Evolutionary conservation across 2,113 vertebrate species (phyloP).

Genomic region (Rutilus rutilus): DNA sequence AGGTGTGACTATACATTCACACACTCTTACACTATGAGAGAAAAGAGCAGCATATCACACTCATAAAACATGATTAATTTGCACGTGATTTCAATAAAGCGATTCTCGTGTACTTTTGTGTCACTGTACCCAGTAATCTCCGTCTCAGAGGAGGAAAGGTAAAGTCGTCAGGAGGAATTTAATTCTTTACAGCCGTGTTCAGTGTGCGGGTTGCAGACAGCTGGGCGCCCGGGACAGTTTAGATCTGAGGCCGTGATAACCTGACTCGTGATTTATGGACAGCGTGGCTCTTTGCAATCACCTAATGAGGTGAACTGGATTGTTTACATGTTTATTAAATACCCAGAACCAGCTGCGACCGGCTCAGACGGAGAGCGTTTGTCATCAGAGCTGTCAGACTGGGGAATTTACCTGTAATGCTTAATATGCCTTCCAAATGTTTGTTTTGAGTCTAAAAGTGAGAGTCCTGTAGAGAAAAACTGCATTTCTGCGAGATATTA

Average conservation of each 20-base stretch:
- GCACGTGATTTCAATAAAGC: no score
- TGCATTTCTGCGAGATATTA: not conserved
- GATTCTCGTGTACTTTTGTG: no score
- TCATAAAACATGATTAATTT: no score
- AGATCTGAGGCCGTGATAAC: conserved; percentile 98
- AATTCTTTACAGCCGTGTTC: conserved; percentile 91
- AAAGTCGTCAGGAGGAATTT: conserved; percentile 68
- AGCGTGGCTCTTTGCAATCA: conserved; percentile 82
- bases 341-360: conserved; percentile 90
- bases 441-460: not conserved
- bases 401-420: conserved; percentile 36
- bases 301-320: conserved; percentile 96
- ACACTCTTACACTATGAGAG: no score
- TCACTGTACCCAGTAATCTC: not conserved
- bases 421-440: not conserved
- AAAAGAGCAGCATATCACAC: no score
- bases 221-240: conserved; percentile 94
- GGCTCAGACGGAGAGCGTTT: conserved; percentile 74
- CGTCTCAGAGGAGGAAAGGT: conserved; percentile 43
- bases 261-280: conserved; percentile 93
- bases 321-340: conserved; percentile 99
- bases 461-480: not conserved
- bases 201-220: conserved; percentile 87
- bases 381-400: conserved; percentile 73
- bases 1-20: no score